Conservation (phyloP, 2,113 vertebrate species). For the Sorex araneus region DNA sequence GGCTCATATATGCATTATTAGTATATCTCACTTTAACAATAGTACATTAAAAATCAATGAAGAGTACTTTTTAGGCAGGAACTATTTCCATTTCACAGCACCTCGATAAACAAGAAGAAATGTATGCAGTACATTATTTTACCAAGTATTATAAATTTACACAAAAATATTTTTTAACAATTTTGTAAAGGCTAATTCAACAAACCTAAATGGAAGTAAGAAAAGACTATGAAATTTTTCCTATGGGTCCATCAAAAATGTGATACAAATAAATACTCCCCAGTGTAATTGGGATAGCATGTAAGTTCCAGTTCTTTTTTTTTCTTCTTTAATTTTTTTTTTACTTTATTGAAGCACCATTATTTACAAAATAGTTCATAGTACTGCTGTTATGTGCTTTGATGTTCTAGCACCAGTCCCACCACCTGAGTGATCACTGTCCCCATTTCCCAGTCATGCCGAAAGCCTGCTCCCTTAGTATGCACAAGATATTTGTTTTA, state of each 20-base stretch:
- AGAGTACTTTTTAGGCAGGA: conserved; percentile 50
- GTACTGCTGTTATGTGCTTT: too few relatives aligned
- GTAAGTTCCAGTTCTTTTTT: neutral
- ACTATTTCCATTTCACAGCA: conserved; percentile 3
- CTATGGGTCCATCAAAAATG: neutral
- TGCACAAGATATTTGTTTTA: too few relatives aligned
- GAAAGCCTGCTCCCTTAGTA: too few relatives aligned
- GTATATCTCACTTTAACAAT: conserved; percentile 27
- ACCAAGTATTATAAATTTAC: conserved; percentile 6
- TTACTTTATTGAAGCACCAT: too few relatives aligned
- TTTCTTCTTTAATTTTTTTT: neutral
- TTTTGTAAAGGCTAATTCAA: conserved; percentile 57
- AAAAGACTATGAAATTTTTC: conserved; percentile 37
- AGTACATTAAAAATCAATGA: conserved; percentile 41
- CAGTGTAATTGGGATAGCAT: conserved; percentile 27
- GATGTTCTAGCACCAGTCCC: too few relatives aligned
- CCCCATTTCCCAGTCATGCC: too few relatives aligned
- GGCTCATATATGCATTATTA: conserved; percentile 25
- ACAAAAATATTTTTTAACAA: conserved; percentile 26
- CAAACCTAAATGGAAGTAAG: conserved; percentile 9
- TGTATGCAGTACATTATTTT: neutral
- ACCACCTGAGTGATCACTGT: too few relatives aligned
- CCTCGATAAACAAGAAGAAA: conserved; percentile 31
- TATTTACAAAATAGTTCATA: too few relatives aligned
- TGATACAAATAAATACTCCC: conserved; percentile 33